Evolutionary conservation across 2,113 vertebrate genomes (phyloP).

Genomic region (Sphaerodactylus townsendi): DNA sequence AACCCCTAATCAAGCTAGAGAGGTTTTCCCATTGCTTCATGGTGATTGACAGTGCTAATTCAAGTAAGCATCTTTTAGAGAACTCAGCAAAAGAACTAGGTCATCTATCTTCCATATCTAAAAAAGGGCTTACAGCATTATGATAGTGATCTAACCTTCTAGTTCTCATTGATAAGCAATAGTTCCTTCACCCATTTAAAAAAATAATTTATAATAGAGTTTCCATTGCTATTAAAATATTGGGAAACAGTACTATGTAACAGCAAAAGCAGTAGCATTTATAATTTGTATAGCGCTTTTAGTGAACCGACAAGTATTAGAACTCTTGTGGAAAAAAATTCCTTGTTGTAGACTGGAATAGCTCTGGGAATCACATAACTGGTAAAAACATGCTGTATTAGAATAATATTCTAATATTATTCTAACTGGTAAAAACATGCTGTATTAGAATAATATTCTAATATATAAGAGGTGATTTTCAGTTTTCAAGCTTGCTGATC

Average conservation of each 20-base stretch:
- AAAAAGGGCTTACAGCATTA: not conserved
- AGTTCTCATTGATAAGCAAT: not conserved
- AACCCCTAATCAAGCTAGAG: not conserved
- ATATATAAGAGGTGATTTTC: not conserved
- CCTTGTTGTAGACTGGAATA: not conserved
- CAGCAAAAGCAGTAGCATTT: not conserved
- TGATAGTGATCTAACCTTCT: not conserved
- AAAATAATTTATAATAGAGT: not conserved
- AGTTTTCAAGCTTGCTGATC: not conserved
- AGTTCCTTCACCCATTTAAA: not conserved
- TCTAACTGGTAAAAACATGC: too few relatives aligned
- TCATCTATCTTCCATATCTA: not conserved
- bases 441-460: not conserved
- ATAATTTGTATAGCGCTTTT: not conserved
- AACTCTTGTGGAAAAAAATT: not conserved
- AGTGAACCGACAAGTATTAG: not conserved
- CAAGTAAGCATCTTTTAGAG: too few relatives aligned
- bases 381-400: not conserved
- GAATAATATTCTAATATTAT: not conserved
- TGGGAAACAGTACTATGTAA: not conserved
- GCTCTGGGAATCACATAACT: not conserved
- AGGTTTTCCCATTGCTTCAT: too few relatives aligned
- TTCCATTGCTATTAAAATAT: not conserved
- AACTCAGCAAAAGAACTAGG: not conserved
- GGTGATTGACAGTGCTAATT: too few relatives aligned